Percentiles rank a stretch among this genome's conserved stretches.
These are phyloP conservation scores for Acropora yongei DNA, from an alignment of 64 coral and sea anemone genomes.

Conservation along the genomic window DNA sequence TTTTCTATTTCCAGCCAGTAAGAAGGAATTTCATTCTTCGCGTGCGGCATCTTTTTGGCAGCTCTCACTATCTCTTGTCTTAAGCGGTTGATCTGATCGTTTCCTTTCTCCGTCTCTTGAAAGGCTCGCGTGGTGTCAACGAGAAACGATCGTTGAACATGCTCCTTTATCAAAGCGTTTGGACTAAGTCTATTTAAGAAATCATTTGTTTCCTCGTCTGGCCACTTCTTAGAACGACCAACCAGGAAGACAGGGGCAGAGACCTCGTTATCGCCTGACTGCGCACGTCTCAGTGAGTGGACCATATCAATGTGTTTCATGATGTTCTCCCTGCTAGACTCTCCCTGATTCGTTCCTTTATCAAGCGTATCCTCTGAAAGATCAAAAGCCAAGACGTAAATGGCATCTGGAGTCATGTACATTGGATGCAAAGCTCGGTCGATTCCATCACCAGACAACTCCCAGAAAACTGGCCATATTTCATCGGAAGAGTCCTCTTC, in stretches of 20 bases:
- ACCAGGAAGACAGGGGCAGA: neutral
- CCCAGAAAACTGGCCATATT: constrained; percentile 5
- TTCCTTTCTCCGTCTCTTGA: neutral
- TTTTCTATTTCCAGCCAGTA: constrained; percentile 20
- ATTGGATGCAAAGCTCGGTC: constrained; percentile 29
- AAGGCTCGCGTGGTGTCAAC: constrained; percentile 10
- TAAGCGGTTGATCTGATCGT: neutral
- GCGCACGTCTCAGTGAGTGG: neutral
- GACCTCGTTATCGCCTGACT: neutral
- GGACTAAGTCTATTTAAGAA: neutral
- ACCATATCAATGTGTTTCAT: constrained; percentile 1
- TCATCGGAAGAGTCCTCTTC: constrained; percentile 1
- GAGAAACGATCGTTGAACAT: neutral
- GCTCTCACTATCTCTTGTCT: neutral
- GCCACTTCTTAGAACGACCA: neutral
- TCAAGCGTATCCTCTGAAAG: neutral
- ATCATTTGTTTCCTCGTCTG: neutral
- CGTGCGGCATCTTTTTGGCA: constrained; percentile 8
- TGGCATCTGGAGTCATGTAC: constrained; percentile 27
- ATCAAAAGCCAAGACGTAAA: constrained; percentile 42
- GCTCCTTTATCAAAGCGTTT: neutral
- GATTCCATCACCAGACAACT: constrained; percentile 3
- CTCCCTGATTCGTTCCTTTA: neutral
- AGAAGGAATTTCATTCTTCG: constrained; percentile 18
- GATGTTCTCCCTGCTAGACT: constrained; percentile 2